Evolutionary conservation across 2,113 vertebrate genomes (phyloP).

Genomic region (Prolemur simus): DNA sequence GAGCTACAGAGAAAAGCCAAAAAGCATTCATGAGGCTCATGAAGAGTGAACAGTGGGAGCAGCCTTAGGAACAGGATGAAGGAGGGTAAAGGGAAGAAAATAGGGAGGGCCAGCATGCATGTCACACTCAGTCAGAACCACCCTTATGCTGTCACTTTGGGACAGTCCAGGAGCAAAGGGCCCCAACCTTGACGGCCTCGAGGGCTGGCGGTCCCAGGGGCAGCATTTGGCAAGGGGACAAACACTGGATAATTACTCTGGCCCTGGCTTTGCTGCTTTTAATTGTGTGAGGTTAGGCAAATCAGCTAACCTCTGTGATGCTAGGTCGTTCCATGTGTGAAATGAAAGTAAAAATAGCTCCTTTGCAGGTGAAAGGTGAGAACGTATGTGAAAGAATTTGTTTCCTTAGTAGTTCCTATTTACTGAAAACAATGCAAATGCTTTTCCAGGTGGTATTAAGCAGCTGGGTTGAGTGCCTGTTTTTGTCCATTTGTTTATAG

Average conservation of each 20-base stretch:
- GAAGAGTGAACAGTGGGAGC: not conserved
- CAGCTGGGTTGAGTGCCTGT: slow-evolving; percentile 15
- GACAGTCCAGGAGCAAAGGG: not conserved
- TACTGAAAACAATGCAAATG: slow-evolving; percentile 65
- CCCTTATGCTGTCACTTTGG: not conserved
- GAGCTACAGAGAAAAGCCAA: not conserved
- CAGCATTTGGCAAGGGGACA: not conserved
- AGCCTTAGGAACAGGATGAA: not conserved
- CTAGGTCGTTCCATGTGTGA: not conserved
- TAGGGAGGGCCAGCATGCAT: accelerated
- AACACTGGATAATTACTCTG: not conserved
- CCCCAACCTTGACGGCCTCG: not conserved
- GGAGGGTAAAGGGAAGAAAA: not conserved
- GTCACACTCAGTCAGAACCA: not conserved
- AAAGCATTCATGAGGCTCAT: not conserved
- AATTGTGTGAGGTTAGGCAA: not conserved
- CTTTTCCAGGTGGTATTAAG: slow-evolving; percentile 52
- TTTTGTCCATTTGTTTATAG: not conserved
- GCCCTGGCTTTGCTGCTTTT: not conserved
- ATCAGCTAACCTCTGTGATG: not conserved
- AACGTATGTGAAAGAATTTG: not conserved
- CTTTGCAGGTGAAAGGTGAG: not conserved
- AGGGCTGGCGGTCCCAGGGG: not conserved
- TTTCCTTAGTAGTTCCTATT: slow-evolving; percentile 60
- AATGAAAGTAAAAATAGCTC: not conserved